Percentiles rank a stretch among this genome's conserved stretches.
Evolutionary conservation across 2,888 invertebrate genomes (phyloP).

Genomic region (Shargacucullia verbasci): DNA sequence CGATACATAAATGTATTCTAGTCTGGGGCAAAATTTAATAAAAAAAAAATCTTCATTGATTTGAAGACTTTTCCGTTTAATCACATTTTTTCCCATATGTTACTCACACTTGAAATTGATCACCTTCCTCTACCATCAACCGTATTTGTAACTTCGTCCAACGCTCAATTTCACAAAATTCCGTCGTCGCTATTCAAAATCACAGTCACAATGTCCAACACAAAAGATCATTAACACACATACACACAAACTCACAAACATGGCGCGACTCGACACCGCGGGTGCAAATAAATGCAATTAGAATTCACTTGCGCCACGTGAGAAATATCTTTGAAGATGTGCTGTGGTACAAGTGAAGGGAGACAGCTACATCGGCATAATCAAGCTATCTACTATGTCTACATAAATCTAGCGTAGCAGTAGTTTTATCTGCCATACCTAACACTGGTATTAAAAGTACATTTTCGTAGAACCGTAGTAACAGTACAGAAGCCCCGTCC

Average conservation of each 20-base stretch:
- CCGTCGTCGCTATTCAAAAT: slow-evolving; percentile 22
- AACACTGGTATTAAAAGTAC: too few relatives aligned
- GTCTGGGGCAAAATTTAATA: too few relatives aligned
- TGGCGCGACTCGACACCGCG: slow-evolving; percentile 47
- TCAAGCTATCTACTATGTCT: too few relatives aligned
- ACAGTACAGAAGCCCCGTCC: not conserved
- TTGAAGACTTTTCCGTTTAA: too few relatives aligned
- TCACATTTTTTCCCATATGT: too few relatives aligned
- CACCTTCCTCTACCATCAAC: too few relatives aligned
- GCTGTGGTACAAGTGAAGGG: slow-evolving; percentile 30
- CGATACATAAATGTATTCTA: too few relatives aligned
- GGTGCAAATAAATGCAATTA: slow-evolving; percentile 75
- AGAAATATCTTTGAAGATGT: slow-evolving; percentile 65
- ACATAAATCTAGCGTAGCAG: too few relatives aligned
- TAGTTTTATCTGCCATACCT: too few relatives aligned
- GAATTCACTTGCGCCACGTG: slow-evolving; percentile 63
- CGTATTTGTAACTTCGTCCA: too few relatives aligned
- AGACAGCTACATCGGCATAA: slow-evolving; percentile 1
- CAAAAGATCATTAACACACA: slow-evolving; percentile 45
- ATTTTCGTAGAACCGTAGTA: not conserved
- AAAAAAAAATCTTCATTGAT: too few relatives aligned
- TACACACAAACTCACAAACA: slow-evolving; percentile 17
- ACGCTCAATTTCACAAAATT: not conserved
- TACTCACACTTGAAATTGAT: not conserved
- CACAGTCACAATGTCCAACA: slow-evolving; percentile 20